phyloP scores from a whole-genome alignment of 35 echinoderm and acorn worm genomes.

The Ophiothrix spiculata region DNA sequence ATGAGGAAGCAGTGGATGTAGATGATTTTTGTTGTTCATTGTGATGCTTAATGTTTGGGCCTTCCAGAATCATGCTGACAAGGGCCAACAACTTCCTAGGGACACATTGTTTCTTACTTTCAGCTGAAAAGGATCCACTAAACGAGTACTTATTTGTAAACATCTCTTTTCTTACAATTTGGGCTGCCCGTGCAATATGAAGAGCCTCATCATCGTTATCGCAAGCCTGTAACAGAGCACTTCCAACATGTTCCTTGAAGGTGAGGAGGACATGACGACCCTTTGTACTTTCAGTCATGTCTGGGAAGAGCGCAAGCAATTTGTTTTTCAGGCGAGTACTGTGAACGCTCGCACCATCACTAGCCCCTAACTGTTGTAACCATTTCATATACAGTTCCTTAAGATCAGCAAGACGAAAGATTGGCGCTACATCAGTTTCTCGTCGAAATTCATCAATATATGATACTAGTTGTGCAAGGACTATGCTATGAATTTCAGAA shows the following conservation, averaged over 20 bases:
- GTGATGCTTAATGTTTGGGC: conserved; percentile 58
- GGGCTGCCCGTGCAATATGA: conserved; percentile 41
- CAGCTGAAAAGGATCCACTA: conserved; percentile 24
- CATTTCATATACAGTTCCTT: conserved; percentile 48
- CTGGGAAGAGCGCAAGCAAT: conserved; percentile 53
- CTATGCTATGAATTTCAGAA: conserved; percentile 28
- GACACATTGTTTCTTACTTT: conserved; percentile 48
- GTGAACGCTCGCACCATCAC: conserved; percentile 29
- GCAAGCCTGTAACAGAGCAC: conserved; percentile 44
- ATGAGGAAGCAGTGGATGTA: conserved; percentile 5
- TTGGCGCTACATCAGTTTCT: conserved; percentile 30
- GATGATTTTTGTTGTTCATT: not conserved
- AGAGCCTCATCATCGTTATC: conserved; percentile 57
- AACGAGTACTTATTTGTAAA: conserved; percentile 27
- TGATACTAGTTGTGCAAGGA: conserved; percentile 44
- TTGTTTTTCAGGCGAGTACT: conserved; percentile 61
- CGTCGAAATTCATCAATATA: conserved; percentile 42
- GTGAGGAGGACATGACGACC: conserved; percentile 46
- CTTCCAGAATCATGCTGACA: conserved; percentile 63
- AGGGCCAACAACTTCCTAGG: conserved; percentile 43
- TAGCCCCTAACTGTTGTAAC: conserved; percentile 56
- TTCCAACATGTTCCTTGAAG: conserved; percentile 50
- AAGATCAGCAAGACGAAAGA: conserved; percentile 53
- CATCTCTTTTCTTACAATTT: conserved; percentile 38
- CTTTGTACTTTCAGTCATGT: conserved; percentile 46